Evolutionary conservation across 1,140 invertebrate genomes (phyloP), one percentile per base, ranked within the genome.

Genomic region (Lordiphosa collinella): DNA sequence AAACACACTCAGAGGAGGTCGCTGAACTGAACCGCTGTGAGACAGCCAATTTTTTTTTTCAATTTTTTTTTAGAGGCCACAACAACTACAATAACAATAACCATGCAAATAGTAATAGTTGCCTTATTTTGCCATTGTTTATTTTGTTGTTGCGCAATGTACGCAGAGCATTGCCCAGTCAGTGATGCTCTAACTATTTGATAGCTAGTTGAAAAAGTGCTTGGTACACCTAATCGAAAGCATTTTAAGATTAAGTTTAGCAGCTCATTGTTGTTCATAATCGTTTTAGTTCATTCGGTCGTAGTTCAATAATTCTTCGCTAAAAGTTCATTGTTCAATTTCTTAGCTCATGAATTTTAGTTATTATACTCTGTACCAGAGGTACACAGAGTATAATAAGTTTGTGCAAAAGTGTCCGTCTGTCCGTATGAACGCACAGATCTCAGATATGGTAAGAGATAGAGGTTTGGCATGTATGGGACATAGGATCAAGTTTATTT

Each of bases 121-220:
- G 54, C 53, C 32, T 52, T 55, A n/a, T 53, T 48, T 35, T 48
- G 46, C 14, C 31, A 34, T 35, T 32, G 29, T 48, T 48, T 32
- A 48, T 18, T 54, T 79, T 75, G 53, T 82, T 76, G 57, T 84
- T 82, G 78, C 78, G 76, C 76, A 82, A 80, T 71, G 54, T 35
- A 12, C 48, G 47, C 41, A 67, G 76, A 82, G 82, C 75, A 59
- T 75, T 79, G 75, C 60, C 75, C 74, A 63, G 50, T 25, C 16
- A 48, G 49, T 61, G 40, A 31, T n/a, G 55, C 43, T 63, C 25
- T 29, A 29, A 29, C 25, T 8, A 29, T 29, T 8, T 29, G 25
- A 8, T 8, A 8, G 25, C 37, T 29, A 38, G 37, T 53, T 55
- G 34, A 22, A 41, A 37, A 40, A 4, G 18, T 13, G 37, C 38